A percentile compares a stretch with the other conserved stretches of the same genome.
These are phyloP conservation scores for Drosophila nasuta DNA, from an alignment of 1,140 invertebrate genomes.

Conservation along the genomic window DNA sequence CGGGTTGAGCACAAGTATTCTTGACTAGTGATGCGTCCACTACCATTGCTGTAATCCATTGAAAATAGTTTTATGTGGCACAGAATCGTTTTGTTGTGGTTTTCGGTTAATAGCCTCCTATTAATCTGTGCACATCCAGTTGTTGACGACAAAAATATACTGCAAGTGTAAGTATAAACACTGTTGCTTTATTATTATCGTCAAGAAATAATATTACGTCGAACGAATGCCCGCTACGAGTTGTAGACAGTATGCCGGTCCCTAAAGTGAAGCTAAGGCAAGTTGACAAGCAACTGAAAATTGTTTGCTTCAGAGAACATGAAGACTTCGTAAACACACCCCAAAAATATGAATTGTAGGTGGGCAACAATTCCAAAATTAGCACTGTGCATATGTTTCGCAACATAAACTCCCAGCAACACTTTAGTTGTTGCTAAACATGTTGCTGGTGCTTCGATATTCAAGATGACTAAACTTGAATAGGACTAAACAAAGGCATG, in stretches of 20 bases:
- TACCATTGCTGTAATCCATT: conserved; percentile 34
- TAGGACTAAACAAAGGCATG: conserved; percentile 26
- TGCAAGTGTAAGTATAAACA: conserved; percentile 73
- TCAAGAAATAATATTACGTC: conserved; percentile 20
- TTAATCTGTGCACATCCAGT: conserved; percentile 57
- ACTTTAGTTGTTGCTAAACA: conserved; percentile 21
- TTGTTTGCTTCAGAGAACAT: conserved; percentile 28
- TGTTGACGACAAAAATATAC: conserved; percentile 65
- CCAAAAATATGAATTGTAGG: conserved; percentile 42
- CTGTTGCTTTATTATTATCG: conserved; percentile 48
- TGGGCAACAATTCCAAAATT: conserved; percentile 63
- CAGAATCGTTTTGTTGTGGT: conserved; percentile 16
- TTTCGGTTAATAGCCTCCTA: conserved; percentile 28
- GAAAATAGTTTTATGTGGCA: conserved; percentile 15
- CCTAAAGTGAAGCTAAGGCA: conserved; percentile 49
- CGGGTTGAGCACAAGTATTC: conserved; percentile 59
- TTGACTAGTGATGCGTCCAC: conserved; percentile 36
- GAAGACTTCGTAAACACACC: conserved; percentile 56
- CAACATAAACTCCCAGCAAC: conserved; percentile 39
- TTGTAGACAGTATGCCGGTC: conserved; percentile 13
- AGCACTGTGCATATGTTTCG: conserved; percentile 58
- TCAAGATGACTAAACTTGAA: neutral
- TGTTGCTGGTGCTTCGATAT: conserved; percentile 17
- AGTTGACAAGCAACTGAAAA: conserved; percentile 75
- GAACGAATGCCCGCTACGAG: conserved; percentile 20